Percentiles rank a stretch among this genome's conserved stretches.
Conservation (phyloP, 2,797 vertebrate genomes). For the Neomorphus geoffroyi region DNA sequence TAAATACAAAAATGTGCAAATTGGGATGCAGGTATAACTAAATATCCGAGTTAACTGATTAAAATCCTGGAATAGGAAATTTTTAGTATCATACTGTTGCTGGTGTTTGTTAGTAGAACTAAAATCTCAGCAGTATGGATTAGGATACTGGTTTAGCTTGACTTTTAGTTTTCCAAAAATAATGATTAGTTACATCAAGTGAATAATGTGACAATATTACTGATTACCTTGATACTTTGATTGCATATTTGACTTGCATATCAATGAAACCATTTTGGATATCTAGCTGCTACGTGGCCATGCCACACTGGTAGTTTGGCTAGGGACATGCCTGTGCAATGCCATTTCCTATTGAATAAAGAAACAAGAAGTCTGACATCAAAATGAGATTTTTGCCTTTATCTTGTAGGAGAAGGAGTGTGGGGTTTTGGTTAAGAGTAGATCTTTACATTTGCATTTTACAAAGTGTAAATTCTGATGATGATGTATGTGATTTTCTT, state of each 20-base stretch:
- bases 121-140: neutral
- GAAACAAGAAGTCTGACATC: neutral
- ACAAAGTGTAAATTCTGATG: neutral
- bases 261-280: neutral
- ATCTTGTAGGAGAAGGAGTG: neutral
- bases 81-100: neutral
- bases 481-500: neutral
- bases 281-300: neutral
- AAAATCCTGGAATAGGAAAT: neutral
- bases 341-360: neutral
- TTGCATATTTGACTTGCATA: fast-evolving
- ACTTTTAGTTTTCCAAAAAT: neutral
- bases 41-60: neutral
- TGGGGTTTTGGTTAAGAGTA: neutral
- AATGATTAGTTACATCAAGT: neutral
- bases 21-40: neutral
- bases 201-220: neutral
- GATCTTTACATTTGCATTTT: fast-evolving
- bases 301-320: neutral
- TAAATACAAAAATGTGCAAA: neutral
- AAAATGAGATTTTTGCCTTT: neutral
- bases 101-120: neutral
- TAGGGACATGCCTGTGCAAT: neutral
- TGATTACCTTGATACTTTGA: neutral
- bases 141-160: fast-evolving